Conservation (phyloP, 2,888 invertebrate species). For the Tridacna crocea region DNA sequence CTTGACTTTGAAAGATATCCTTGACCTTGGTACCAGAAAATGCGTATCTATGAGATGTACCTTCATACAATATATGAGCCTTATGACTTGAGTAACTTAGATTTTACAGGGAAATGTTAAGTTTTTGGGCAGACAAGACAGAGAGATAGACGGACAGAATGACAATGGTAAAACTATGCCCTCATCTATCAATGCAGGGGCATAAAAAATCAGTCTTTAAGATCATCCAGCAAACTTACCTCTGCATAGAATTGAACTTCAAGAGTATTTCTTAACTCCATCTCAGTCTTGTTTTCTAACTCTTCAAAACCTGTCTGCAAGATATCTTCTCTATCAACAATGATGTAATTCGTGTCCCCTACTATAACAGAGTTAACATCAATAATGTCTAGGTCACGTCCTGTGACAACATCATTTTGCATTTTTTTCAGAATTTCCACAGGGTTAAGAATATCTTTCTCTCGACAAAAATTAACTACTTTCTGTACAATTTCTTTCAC, state of each 20-base stretch:
- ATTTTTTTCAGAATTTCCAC: constrained; percentile 43
- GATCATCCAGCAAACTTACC: constrained; percentile 13
- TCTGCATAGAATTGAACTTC: constrained; percentile 45
- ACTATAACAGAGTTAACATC: constrained; percentile 8
- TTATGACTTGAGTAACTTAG: too few species aligned
- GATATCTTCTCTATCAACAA: constrained; percentile 37
- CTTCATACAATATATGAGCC: too few species aligned
- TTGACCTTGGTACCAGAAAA: too few species aligned
- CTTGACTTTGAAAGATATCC: too few species aligned
- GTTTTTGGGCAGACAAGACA: too few species aligned
- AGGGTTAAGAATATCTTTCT: constrained; percentile 32
- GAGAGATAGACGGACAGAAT: too few species aligned
- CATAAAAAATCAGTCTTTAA: too few species aligned
- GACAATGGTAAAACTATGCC: too few species aligned
- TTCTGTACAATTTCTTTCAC: constrained; percentile 27
- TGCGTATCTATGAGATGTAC: too few species aligned
- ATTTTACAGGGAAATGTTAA: too few species aligned
- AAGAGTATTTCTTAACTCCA: constrained; percentile 25
- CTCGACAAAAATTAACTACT: constrained; percentile 27
- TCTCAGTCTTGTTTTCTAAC: background rate
- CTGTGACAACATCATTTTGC: constrained; percentile 42
- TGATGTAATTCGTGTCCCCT: constrained; percentile 46
- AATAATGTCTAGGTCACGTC: constrained; percentile 33
- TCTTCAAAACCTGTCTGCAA: constrained; percentile 40
- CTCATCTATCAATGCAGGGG: too few species aligned